These are phyloP conservation scores for Epistrophe grossulariae DNA, from an alignment of 2,888 invertebrate genomes.

Conservation along the genomic window DNA sequence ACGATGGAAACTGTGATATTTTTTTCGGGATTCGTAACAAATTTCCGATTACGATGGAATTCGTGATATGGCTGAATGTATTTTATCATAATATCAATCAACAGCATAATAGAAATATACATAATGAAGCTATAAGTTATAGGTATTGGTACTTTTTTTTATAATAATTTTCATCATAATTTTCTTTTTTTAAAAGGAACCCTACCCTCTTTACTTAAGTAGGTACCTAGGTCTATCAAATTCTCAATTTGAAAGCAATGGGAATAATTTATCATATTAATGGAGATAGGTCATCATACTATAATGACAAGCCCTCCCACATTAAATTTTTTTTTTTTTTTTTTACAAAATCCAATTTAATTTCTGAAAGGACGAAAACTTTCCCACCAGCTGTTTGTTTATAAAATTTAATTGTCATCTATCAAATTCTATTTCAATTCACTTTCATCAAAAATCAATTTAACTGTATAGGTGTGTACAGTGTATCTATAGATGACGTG, in stretches of 20 bases:
- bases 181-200: neutral
- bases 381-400: neutral
- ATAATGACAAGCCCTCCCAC: neutral
- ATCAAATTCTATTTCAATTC: constrained; percentile 40
- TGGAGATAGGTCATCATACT: neutral
- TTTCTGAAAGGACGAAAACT: neutral
- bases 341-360: neutral
- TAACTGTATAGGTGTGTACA: neutral
- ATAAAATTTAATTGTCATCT: constrained; percentile 49
- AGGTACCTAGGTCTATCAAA: neutral
- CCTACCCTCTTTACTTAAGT: neutral
- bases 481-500: neutral
- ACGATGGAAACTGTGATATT: too few relatives aligned
- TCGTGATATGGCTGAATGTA: too few relatives aligned
- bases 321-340: neutral
- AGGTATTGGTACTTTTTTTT: too few relatives aligned
- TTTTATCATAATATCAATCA: too few relatives aligned
- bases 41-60: too few relatives aligned
- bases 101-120: too few relatives aligned
- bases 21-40: too few relatives aligned
- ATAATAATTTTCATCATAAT: too few relatives aligned
- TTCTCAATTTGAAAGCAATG: constrained; percentile 21
- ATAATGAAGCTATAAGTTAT: too few relatives aligned
- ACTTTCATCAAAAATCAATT: constrained; percentile 33
- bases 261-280: neutral